Base-by-base conservation (phyloP, 2,113 vertebrate genomes). In the Acrocephalus kingi region DNA sequence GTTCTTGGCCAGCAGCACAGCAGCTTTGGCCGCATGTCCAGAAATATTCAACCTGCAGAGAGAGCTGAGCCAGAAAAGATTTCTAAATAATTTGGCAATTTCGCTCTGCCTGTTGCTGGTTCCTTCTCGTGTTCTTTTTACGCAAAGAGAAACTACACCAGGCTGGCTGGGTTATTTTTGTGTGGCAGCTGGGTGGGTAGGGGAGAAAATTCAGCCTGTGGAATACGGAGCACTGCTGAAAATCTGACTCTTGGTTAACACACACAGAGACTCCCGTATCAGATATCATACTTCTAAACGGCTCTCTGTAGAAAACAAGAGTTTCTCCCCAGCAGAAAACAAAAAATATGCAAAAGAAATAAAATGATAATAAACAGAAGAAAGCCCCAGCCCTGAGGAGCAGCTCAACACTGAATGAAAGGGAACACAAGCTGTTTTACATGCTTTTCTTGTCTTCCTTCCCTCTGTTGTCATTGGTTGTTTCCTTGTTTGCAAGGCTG, bases 41-140 rank as follows among this genome's bases (percentile, higher is more conserved):
- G 68, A 92, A 92, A 92, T 51, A 81, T 54, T 90, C 94, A 95
- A 97, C 94, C 94, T 95, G 93, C 93, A 71, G 62, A n/a, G 88
- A 93, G 73, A 92, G 33, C 76, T 14, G 88, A 81, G 94, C 96
- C 94, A 96, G 94, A 95, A 97, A 92, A 90, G 86, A 92, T 89
- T 94, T 96, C 93, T 93, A 92, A 96, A 95, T 95, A 75, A 96
- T 90, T 78, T 94, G 89, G 92, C 94, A 93, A 89, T 82, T 94
- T n/a, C 86, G 69, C 58, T 95, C 56, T 0, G 62, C 80, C 88
- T 78, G n/a, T 93, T 95, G 16, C 76, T 66, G 69, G 69, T 81
- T 93, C 76, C 68, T 95, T 89, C 72, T 87, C n/a, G 0, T 17
- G 82, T 20, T 95, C 83, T 61, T 93, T 80, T 75, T 84, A 68